Evolutionary conservation across 2,797 vertebrate species (phyloP).

Genomic region (Melanotaenia trifasciata): DNA sequence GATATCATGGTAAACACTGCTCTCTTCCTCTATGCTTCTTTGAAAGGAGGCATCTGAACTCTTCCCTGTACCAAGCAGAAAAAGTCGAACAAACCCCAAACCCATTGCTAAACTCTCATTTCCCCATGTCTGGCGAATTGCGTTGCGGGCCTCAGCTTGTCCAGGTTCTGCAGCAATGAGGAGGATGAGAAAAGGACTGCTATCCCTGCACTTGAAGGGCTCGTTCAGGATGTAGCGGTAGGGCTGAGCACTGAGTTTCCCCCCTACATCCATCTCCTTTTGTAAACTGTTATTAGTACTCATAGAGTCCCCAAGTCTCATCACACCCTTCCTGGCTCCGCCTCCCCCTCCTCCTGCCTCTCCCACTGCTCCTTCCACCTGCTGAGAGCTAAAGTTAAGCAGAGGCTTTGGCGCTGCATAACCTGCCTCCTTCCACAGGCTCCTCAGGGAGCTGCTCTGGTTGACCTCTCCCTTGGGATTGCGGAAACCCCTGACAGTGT

Average conservation of each 20-base stretch:
- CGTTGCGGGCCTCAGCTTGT: constrained; percentile 91
- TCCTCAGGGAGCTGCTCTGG: constrained; percentile 88
- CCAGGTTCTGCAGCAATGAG: constrained; percentile 93
- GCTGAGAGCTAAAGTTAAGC: constrained; percentile 88
- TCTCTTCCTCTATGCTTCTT: constrained; percentile 92
- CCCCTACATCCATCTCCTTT: constrained; percentile 90
- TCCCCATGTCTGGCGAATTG: constrained; percentile 97
- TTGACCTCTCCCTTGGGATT: constrained; percentile 90
- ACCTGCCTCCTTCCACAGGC: constrained; percentile 87
- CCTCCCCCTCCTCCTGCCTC: constrained; percentile 79
- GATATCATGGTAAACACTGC: constrained; percentile 89
- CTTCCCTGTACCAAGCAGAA: constrained; percentile 88
- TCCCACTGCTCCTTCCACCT: constrained; percentile 81
- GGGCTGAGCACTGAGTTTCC: constrained; percentile 87
- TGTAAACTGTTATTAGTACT: constrained; percentile 94
- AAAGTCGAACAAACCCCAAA: constrained; percentile 90
- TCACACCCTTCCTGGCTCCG: constrained; percentile 74
- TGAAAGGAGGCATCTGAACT: constrained; percentile 85
- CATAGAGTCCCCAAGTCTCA: constrained; percentile 91
- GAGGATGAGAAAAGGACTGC: constrained; percentile 90
- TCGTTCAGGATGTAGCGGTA: constrained; percentile 95
- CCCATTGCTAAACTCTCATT: constrained; percentile 91
- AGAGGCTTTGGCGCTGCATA: constrained; percentile 87
- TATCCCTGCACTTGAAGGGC: constrained; percentile 91
- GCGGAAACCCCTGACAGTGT: constrained; percentile 91